These are phyloP conservation scores for Aromia moschata DNA, from an alignment of 2,888 invertebrate species.

Conservation along the genomic window DNA sequence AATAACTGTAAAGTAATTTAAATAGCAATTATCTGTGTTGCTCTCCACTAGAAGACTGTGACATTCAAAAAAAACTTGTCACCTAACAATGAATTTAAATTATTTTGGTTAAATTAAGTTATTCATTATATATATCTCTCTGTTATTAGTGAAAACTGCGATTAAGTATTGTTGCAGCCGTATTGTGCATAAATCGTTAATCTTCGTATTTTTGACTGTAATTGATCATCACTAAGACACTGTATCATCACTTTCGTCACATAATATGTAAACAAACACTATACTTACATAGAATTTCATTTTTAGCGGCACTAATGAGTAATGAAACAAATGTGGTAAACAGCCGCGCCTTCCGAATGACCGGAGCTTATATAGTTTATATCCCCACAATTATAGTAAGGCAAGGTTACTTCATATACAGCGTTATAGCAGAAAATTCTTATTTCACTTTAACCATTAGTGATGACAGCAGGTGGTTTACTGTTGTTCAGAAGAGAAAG, in stretches of 20 bases:
- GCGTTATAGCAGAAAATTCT: slow-evolving; percentile 11
- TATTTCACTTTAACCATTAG: slow-evolving; percentile 11
- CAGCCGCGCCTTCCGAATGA: slow-evolving; percentile 50
- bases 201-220: no score
- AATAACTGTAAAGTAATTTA: no score
- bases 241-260: slow-evolving; percentile 8
- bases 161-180: no score
- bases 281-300: slow-evolving; percentile 55
- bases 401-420: slow-evolving; percentile 49
- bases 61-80: no score
- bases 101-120: no score
- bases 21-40: no score
- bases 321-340: slow-evolving; percentile 50
- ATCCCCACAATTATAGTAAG: slow-evolving; percentile 50
- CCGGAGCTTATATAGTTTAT: slow-evolving; percentile 53
- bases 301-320: slow-evolving; percentile 40
- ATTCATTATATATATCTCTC: no score
- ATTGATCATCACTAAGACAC: not conserved
- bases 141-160: no score
- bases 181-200: no score
- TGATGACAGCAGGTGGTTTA: not conserved
- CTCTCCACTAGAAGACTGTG: no score
- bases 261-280: slow-evolving; percentile 33
- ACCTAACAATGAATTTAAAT: no score
- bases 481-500: no score